Conservation (phyloP, 2,888 invertebrate genomes). For the Strigamia crassipes region DNA sequence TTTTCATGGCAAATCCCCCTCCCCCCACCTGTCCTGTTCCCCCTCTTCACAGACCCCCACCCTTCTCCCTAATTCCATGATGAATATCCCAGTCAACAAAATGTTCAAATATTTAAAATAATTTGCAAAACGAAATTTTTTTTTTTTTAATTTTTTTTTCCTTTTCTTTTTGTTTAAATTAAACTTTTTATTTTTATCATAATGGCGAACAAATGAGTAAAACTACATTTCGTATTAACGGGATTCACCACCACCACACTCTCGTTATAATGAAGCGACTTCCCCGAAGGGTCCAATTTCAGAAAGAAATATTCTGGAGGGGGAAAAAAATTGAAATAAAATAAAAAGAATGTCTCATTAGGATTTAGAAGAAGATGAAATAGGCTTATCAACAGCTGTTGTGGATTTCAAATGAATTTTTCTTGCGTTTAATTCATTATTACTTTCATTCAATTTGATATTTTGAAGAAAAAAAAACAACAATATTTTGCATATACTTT, state of each 20-base stretch:
- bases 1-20: conserved; percentile 5
- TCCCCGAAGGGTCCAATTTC: conserved; percentile 42
- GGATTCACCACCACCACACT: not conserved
- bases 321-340: conserved; percentile 22
- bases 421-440: not conserved
- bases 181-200: not conserved
- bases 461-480: not conserved
- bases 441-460: not conserved
- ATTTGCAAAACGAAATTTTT: conserved; percentile 6
- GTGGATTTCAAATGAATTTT: conserved; percentile 31
- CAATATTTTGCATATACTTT: not conserved
- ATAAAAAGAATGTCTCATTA: conserved; percentile 40
- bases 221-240: conserved; percentile 15
- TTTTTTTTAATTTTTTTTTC: not conserved
- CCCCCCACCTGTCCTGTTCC: not conserved
- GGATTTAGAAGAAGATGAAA: conserved; percentile 6
- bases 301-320: conserved; percentile 34
- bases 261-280: conserved; percentile 42
- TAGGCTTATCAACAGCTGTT: conserved; percentile 38
- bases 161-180: not conserved
- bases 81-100: conserved; percentile 38
- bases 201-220: conserved; percentile 23
- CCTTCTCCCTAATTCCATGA: conserved; percentile 40
- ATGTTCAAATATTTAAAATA: conserved; percentile 25
- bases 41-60: not conserved